Evolutionary conservation across 2,888 invertebrate species (phyloP).

Genomic region (Iselma pallidipennis): DNA sequence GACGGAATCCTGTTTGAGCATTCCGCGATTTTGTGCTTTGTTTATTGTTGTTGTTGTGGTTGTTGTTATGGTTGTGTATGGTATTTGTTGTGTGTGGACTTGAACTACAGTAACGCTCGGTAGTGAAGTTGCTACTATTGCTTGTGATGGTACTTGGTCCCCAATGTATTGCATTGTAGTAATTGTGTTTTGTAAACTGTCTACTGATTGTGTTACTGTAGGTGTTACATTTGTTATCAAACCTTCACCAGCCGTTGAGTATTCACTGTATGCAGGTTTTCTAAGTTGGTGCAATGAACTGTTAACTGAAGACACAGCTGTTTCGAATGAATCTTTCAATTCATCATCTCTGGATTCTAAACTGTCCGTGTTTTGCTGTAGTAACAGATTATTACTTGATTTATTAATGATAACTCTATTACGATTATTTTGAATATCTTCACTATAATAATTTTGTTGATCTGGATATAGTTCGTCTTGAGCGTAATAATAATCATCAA

Average conservation of each 20-base stretch:
- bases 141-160: constrained; percentile 47
- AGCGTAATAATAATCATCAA: constrained; percentile 46
- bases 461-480: constrained; percentile 35
- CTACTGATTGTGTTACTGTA: constrained; percentile 27
- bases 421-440: constrained; percentile 30
- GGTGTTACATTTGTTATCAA: constrained; percentile 33
- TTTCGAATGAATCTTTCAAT: constrained; percentile 61
- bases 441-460: constrained; percentile 30
- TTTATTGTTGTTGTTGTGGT: constrained; percentile 29
- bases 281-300: constrained; percentile 53
- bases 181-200: constrained; percentile 29
- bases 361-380: constrained; percentile 60
- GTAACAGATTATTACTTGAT: constrained; percentile 26
- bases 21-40: constrained; percentile 41
- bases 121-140: constrained; percentile 45
- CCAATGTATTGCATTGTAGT: constrained; percentile 46
- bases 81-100: constrained; percentile 31
- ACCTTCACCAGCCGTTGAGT: constrained; percentile 34
- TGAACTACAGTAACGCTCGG: constrained; percentile 44
- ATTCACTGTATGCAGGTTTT: constrained; percentile 32
- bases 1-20: constrained; percentile 57
- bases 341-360: constrained; percentile 62
- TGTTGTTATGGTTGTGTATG: constrained; percentile 10
- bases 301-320: constrained; percentile 58
- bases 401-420: background rate